Evolutionary conservation across 2,797 vertebrate species (phyloP), one percentile per base, ranked within the genome.

Genomic region (Prionace glauca): DNA sequence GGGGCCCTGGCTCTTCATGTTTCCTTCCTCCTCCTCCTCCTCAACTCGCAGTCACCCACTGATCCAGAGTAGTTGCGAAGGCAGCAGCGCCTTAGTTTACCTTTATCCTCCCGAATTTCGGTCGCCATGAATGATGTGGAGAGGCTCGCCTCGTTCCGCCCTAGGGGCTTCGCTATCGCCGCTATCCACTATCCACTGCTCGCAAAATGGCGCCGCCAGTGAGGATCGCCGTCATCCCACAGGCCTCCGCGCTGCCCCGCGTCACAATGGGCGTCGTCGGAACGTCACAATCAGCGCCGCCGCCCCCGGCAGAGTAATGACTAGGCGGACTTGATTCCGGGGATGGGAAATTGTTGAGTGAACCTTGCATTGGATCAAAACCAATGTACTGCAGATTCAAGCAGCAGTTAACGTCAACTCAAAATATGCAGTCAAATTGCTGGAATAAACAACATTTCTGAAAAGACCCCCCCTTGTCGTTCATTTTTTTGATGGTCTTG

Each of bases 151-250:
- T 88, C 86, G 26, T 3, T 88, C 87, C 87, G 86, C 86, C 86
- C 56, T 14, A 32, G 62, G 26, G 88, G 2, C 60, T 22, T 26
- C 12, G 62, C 60, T 3, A 7, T 41, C 12, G 36, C 92, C 10
- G 11, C 36, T 36, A n/a, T 65, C 32, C 67, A 69, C 90, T 32
- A 16, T 92, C 62, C 90, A 62, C 67, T 50, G 36, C 69, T 94
- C 92, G 69, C 67, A 94, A 94, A 94, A 94, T 94, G 93, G 93
- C 93, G 93, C 41, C 93, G 93, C 41, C 60, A 65, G n/a, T 5
- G 32, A n/a, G 62, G 60, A 29, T 41, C 67, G 93, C 93, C 67
- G 41, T 71, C 69, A 32, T 41, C 36, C 69, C 91, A 24, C 29
- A 36, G 87, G 87, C 87, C 87, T 69, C 91, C 36, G n/a, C n/a